Percentiles rank a stretch among this genome's conserved stretches.
Evolutionary conservation across 2,797 vertebrate genomes (phyloP).

Genomic region (Todus mexicanus): DNA sequence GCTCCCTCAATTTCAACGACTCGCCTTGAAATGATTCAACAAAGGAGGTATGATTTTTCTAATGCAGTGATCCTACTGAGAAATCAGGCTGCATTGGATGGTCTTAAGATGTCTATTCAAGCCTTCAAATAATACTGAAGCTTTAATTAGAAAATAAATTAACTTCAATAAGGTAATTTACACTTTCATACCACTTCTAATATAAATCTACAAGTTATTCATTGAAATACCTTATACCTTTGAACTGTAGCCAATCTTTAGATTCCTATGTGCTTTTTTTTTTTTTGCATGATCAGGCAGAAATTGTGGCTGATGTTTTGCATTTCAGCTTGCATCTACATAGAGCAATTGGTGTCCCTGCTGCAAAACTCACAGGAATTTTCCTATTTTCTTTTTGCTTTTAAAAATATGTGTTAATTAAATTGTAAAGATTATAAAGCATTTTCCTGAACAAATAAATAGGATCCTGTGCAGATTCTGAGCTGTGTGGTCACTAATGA

Average conservation of each 20-base stretch:
- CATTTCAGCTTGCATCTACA: neutral
- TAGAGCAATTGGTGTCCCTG: neutral
- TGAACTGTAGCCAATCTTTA: neutral
- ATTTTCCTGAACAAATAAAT: neutral
- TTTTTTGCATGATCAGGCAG: neutral
- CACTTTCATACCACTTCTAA: neutral
- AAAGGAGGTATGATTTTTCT: neutral
- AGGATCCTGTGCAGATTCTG: neutral
- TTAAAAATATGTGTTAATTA: neutral
- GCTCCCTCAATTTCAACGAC: neutral
- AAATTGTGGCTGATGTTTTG: neutral
- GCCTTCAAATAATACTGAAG: neutral
- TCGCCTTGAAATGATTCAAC: neutral
- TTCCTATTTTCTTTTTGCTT: neutral
- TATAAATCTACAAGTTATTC: neutral
- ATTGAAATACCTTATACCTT: neutral
- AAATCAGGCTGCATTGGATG: neutral
- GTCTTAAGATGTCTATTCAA: neutral
- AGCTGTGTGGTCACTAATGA: neutral
- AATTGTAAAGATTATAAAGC: neutral
- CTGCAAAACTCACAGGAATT: neutral
- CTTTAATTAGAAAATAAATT: neutral
- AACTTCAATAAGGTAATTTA: neutral
- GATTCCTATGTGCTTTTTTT: rapidly evolving
- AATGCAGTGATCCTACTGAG: neutral